A percentile compares a stretch with the other conserved stretches of the same genome.
Conservation (phyloP, 2,113 vertebrate species). For the Callipepla californica region DNA sequence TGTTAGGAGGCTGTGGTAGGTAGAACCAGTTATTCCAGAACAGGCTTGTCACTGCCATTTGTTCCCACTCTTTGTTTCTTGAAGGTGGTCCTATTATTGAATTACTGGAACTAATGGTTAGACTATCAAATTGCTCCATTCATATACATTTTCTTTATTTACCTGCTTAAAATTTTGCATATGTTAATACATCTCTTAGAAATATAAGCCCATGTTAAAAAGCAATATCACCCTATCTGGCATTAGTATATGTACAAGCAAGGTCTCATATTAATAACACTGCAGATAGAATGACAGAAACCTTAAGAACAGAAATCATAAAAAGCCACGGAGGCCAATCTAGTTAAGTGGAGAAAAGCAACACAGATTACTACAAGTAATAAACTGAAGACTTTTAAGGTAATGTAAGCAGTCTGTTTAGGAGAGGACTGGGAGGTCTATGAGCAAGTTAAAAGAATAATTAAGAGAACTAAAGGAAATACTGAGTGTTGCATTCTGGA, state of each 20-base stretch:
- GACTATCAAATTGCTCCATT: background rate
- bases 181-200: background rate
- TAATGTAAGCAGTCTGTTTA: constrained; percentile 15
- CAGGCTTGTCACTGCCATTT: background rate
- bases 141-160: background rate
- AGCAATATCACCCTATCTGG: background rate
- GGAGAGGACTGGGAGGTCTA: constrained; percentile 35
- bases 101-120: background rate
- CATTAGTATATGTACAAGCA: background rate
- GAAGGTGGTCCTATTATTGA: background rate
- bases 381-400: constrained; percentile 36
- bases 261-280: background rate
- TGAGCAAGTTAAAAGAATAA: constrained; percentile 44
- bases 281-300: constrained; percentile 24
- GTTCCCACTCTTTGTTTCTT: background rate
- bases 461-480: constrained; percentile 39
- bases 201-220: background rate
- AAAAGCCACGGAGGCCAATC: constrained; percentile 23
- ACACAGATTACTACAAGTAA: constrained; percentile 31
- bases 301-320: constrained; percentile 2
- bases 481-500: constrained; percentile 3
- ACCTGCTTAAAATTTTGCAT: background rate
- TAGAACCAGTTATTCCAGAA: background rate
- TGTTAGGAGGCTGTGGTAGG: background rate
- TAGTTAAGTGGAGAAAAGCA: constrained; percentile 39